A percentile compares a stretch with the other conserved stretches of the same genome.
phyloP scores from a whole-genome alignment of 2,113 vertebrate genomes.

The Piprites chloris region DNA sequence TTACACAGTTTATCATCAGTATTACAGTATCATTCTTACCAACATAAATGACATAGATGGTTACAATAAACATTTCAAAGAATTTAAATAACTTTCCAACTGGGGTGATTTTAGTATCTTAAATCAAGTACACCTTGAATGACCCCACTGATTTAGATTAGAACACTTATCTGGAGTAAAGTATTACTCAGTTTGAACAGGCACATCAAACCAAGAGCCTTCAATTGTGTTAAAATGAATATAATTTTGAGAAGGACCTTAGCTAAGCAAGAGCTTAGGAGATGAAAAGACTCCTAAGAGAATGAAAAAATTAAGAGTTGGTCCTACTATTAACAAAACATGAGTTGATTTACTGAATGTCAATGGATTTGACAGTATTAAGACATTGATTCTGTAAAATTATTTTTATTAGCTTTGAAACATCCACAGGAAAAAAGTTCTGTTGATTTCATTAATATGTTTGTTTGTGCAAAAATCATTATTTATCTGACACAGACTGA shows the following conservation, averaged over 20 bases:
- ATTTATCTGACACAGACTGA: neutral
- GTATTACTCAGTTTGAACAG: neutral
- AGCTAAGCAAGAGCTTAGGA: neutral
- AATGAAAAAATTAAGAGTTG: neutral
- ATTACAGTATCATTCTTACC: neutral
- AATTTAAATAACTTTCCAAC: neutral
- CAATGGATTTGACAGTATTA: neutral
- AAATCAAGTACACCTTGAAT: neutral
- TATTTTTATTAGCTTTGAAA: neutral
- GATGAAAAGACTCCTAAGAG: neutral
- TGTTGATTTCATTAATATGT: neutral
- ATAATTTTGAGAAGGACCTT: conserved; percentile 16
- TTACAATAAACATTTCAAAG: neutral
- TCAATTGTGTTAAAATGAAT: neutral
- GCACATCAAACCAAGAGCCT: neutral
- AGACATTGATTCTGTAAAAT: neutral
- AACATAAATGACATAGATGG: neutral
- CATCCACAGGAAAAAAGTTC: neutral
- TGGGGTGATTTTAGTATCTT: neutral
- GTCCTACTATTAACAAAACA: neutral
- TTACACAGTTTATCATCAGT: neutral
- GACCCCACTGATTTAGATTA: neutral
- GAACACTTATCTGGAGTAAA: conserved; percentile 17
- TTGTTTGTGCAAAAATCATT: neutral
- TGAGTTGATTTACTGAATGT: neutral